phyloP scores from a whole-genome alignment of 92 coral and sea anemone species.

The Parazoanthus swiftii region DNA sequence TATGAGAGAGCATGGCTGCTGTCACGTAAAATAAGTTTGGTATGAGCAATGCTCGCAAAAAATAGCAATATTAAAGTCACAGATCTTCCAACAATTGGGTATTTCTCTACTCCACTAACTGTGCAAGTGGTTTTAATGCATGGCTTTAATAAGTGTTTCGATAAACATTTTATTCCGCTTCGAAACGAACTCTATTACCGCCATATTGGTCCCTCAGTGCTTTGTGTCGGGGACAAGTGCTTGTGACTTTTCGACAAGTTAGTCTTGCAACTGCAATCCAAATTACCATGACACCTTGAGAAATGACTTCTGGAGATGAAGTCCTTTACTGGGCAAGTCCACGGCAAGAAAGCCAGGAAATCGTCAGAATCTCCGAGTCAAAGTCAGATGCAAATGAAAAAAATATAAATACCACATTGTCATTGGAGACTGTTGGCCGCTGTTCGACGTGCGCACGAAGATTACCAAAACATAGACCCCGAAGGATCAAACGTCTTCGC shows the following conservation, averaged over 20 bases:
- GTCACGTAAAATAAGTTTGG: constrained; percentile 10
- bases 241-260: background rate
- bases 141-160: constrained; percentile 4
- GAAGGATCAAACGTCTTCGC: constrained; percentile 66
- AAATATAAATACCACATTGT: background rate
- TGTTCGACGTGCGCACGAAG: constrained; percentile 21
- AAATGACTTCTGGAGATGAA: constrained; percentile 38
- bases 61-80: constrained; percentile 2
- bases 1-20: background rate
- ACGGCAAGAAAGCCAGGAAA: background rate
- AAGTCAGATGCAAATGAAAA: constrained; percentile 34
- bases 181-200: background rate
- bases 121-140: constrained; percentile 1
- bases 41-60: background rate
- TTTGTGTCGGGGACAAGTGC: background rate
- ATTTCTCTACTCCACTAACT: constrained; percentile 3
- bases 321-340: constrained; percentile 40
- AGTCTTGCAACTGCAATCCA: background rate
- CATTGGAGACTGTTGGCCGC: background rate
- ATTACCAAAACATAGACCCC: constrained; percentile 15
- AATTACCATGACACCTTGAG: constrained; percentile 18
- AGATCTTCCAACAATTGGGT: background rate
- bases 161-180: constrained; percentile 12
- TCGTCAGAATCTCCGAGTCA: constrained; percentile 13
- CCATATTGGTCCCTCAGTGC: constrained; percentile 8